These are phyloP conservation scores for Atractosteus spatula DNA, from an alignment of 2,113 vertebrate genomes.

Conservation along the genomic window DNA sequence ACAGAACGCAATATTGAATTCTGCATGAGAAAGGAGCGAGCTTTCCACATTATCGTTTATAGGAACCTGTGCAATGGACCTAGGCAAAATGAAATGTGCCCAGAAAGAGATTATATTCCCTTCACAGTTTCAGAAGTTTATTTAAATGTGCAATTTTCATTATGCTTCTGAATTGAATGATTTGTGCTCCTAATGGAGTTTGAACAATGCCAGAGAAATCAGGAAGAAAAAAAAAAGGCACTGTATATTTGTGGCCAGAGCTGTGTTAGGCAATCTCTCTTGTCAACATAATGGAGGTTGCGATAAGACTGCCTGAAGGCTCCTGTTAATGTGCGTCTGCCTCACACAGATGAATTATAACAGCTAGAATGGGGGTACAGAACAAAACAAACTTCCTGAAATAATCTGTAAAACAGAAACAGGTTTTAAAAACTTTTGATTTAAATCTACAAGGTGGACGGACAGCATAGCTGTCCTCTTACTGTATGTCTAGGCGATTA, in stretches of 20 bases:
- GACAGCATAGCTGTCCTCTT: too few species aligned
- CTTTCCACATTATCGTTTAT: conserved; percentile 30
- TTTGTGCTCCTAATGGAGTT: conserved; percentile 45
- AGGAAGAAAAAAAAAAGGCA: conserved; percentile 15
- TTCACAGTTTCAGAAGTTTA: conserved; percentile 31
- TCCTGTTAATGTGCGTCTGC: conserved; percentile 23
- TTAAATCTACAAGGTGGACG: too few species aligned
- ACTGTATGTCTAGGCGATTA: too few species aligned
- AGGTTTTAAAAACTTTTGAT: too few species aligned
- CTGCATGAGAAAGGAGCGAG: conserved; percentile 18
- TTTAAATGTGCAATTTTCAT: conserved; percentile 45
- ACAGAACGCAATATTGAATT: conserved; percentile 39
- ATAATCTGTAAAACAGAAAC: too few species aligned
- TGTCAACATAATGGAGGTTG: conserved; percentile 41
- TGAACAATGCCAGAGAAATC: conserved; percentile 37
- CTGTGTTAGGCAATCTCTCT: conserved; percentile 46
- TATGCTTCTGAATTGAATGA: conserved; percentile 44
- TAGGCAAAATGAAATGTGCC: conserved; percentile 36
- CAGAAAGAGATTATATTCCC: conserved; percentile 32
- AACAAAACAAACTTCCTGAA: conserved; percentile 1
- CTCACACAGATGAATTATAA: conserved; percentile 30
- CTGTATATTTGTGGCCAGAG: not conserved
- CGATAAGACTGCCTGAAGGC: conserved; percentile 41
- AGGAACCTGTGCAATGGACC: conserved; percentile 24
- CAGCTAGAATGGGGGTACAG: not conserved